Evolutionary conservation across 2,888 invertebrate genomes (phyloP).

Genomic region (Synergus japonicus): DNA sequence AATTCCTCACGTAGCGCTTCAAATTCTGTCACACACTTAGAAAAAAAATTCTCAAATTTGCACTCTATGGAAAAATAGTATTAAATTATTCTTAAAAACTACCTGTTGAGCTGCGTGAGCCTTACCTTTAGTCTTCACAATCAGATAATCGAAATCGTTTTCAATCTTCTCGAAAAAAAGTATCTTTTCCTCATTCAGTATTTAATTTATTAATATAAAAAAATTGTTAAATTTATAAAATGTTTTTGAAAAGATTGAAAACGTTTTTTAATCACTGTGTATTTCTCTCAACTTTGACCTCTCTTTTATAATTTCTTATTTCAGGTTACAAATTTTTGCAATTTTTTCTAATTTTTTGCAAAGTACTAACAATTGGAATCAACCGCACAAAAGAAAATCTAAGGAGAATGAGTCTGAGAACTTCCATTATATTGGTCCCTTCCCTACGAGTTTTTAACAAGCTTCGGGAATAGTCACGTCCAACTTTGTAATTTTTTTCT

Average conservation of each 20-base stretch:
- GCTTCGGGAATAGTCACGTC: constrained; percentile 20
- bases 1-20: constrained; percentile 27
- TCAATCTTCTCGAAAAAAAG: neutral
- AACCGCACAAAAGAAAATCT: neutral
- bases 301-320: neutral
- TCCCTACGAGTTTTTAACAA: neutral
- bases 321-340: neutral
- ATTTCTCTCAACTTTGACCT: neutral
- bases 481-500: constrained; percentile 15
- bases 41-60: neutral
- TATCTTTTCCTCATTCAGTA: neutral
- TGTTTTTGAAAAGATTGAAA: constrained; percentile 5
- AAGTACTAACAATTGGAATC: constrained; percentile 18
- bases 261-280: neutral
- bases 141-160: neutral
- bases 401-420: neutral
- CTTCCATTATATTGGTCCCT: neutral
- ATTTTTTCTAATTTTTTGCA: neutral
- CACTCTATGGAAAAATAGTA: neutral
- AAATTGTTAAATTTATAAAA: neutral
- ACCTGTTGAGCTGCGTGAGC: constrained; percentile 21
- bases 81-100: neutral
- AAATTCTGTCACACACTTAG: constrained; percentile 22
- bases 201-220: neutral
- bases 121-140: constrained; percentile 18